Percentiles rank a stretch among this genome's conserved stretches.
These are phyloP conservation scores for Troglohyphantes excavatus DNA, from an alignment of 2,888 invertebrate species.

Conservation along the genomic window DNA sequence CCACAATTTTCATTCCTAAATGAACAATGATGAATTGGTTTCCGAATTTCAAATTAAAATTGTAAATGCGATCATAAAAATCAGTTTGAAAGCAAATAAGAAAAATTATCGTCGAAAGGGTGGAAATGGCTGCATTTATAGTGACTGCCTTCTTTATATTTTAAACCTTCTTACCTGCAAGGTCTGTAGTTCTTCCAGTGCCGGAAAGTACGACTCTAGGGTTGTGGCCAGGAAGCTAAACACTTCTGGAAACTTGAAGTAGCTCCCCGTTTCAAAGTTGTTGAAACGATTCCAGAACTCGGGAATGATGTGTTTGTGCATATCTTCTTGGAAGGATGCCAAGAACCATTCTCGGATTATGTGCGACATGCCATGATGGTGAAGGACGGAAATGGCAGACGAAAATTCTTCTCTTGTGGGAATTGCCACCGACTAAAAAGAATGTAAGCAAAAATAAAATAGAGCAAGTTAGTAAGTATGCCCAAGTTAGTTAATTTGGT, in stretches of 20 bases:
- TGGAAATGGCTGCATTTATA: no score
- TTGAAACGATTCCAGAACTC: slow-evolving; percentile 73
- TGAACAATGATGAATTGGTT: no score
- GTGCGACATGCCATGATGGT: slow-evolving; percentile 70
- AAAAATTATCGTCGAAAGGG: no score
- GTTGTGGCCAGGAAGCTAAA: slow-evolving; percentile 56
- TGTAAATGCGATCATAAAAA: no score
- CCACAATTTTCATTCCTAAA: no score
- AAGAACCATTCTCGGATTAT: slow-evolving; percentile 72
- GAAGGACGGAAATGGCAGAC: slow-evolving; percentile 59
- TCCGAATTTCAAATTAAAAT: no score
- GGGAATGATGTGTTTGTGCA: slow-evolving; percentile 65
- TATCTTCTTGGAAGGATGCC: slow-evolving; percentile 60
- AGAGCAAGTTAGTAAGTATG: no score
- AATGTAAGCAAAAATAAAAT: not conserved
- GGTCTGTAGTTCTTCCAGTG: slow-evolving; percentile 52
- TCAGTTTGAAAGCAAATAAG: no score
- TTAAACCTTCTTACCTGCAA: slow-evolving; percentile 21
- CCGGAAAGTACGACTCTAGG: slow-evolving; percentile 56
- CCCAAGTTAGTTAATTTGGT: no score
- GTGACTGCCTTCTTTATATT: no score
- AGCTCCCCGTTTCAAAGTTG: slow-evolving; percentile 19
- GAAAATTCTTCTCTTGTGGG: slow-evolving; percentile 37
- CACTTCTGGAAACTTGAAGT: slow-evolving; percentile 63
- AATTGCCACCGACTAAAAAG: not conserved